Base-by-base conservation (phyloP, 2,797 vertebrate species). In the Craterocephalus amniculus region DNA sequence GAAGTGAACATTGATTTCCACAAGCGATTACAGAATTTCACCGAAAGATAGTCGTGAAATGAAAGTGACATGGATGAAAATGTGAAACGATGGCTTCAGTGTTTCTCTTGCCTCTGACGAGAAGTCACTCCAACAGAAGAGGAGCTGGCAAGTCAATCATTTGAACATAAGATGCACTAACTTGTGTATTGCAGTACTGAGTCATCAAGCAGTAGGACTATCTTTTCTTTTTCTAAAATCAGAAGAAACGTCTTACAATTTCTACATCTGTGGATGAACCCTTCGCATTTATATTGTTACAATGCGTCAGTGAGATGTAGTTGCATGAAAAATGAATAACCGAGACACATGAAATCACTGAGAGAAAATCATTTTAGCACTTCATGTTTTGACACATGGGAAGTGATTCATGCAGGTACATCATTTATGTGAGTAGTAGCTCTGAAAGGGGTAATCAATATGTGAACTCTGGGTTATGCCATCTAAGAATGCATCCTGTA, bases 71-170 rank as follows among this genome's bases (percentile, higher is more conserved):
- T 24, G 40, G 3, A 63, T 16, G 4, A 0, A 69, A 79, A 74
- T 11, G 22, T 65, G 70, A 75, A 57, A 2, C 51, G 61, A 29
- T 4, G 27, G 38, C 60, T 75, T 73, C 49, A 79, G 45, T 58
- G 70, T 68, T 80, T 49, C n/a, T 67, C 43, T 22, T 6, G 59
- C 62, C 61, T 83, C 62, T 62, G 67, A 64, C 51, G 71, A 80
- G 16, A 67, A 71, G 48, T 78, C 62, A 27, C 54, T 54, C 57
- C 55, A 68, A 27, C 69, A 74, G 45, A 16, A 58, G 36, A 55
- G 36, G 20, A 61, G 58, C 36, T 58, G 70, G 61, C 68, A 66
- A 29, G 45, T 67, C 32, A 67, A 32, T 58, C 22, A 43, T 57
- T 67, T 61, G 20, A 78, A 70, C 27, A 66, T 57, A 45, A 45